Evolutionary conservation across 2,113 vertebrate species (phyloP).

Genomic region (Muntiacus muntjak): DNA sequence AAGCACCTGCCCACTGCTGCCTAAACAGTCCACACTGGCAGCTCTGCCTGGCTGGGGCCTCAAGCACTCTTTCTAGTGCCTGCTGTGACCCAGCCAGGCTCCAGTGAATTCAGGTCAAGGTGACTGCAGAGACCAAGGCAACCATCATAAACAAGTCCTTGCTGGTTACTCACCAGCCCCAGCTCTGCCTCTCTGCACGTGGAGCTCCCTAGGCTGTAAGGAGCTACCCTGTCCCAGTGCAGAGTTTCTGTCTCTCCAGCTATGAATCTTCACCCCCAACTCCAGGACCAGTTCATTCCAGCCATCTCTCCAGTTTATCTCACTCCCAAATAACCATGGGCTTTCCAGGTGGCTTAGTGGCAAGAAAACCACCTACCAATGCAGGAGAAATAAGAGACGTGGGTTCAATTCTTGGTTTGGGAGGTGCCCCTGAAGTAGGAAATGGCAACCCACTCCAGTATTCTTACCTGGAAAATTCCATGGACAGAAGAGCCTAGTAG

Average conservation of each 20-base stretch:
- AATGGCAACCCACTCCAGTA: neutral
- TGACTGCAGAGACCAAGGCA: neutral
- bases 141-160: fast-evolving
- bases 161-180: neutral
- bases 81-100: neutral
- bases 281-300: neutral
- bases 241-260: neutral
- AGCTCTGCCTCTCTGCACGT: neutral
- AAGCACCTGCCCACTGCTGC: fast-evolving
- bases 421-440: neutral
- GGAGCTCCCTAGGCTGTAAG: fast-evolving
- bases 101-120: neutral
- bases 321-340: neutral
- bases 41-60: too few relatives aligned
- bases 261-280: fast-evolving
- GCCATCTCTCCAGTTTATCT: neutral
- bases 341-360: neutral
- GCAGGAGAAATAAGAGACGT: neutral
- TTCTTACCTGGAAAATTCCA: neutral
- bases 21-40: fast-evolving
- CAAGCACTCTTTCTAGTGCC: neutral
- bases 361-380: neutral
- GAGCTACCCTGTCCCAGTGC: fast-evolving
- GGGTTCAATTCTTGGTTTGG: neutral
- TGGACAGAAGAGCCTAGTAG: neutral